Percentiles rank a stretch among this genome's conserved stretches.
These are phyloP conservation scores for Ploceus nigricollis DNA, from an alignment of 2,113 vertebrate genomes.

Conservation along the genomic window DNA sequence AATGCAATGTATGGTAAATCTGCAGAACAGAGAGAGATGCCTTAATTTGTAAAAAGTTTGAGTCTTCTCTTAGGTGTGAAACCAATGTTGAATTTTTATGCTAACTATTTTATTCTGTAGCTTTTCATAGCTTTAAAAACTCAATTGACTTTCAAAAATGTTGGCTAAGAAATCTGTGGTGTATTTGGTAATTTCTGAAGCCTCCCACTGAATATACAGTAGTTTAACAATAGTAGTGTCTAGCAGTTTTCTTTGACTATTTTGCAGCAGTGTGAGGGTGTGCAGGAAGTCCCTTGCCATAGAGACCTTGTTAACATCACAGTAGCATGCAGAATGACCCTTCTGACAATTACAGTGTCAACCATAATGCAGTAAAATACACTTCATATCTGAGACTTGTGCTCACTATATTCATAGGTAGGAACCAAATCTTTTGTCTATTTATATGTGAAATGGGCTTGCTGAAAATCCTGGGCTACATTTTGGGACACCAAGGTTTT, in stretches of 20 bases:
- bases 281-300: not conserved
- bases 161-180: not conserved
- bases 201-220: not conserved
- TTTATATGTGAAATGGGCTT: not conserved
- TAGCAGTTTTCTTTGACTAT: not conserved
- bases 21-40: not conserved
- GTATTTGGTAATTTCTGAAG: not conserved
- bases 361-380: not conserved
- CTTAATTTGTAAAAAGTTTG: not conserved
- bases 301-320: not conserved
- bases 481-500: not conserved
- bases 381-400: not conserved
- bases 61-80: not conserved
- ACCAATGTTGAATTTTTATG: not conserved
- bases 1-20: not conserved
- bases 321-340: accelerated
- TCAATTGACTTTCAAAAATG: not conserved
- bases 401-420: not conserved
- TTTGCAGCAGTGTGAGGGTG: accelerated
- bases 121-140: not conserved
- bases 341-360: too few relatives aligned
- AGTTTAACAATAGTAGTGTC: not conserved
- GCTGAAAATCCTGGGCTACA: not conserved
- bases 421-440: not conserved
- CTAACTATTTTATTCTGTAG: not conserved